Evolutionary conservation across 2,113 vertebrate species (phyloP), one percentile per base, ranked within the genome.

Genomic region (Bos indicus): DNA sequence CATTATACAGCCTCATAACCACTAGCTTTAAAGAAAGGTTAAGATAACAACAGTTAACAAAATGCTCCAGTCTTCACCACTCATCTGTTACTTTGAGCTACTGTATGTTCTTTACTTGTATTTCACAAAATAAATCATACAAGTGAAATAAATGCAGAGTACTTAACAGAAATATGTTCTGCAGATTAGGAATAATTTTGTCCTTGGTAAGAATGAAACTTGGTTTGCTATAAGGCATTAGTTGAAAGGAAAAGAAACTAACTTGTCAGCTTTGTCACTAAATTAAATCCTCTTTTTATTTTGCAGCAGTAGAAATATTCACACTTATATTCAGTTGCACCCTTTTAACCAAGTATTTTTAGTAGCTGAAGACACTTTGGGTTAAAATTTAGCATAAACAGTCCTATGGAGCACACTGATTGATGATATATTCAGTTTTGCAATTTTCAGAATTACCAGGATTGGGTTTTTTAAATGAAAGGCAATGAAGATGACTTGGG

Each of bases 381-480:
- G 40, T 59, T 92, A 93, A 96, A 95, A 90, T 26, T 92, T 91
- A 86, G 25, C 54, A 67, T 83, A 60, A 64, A 71, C 21, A 7
- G 80, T 40, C 17, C 86, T 78, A 92, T 17, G 33, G 78, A 43
- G 4, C 74, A 97, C 36, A 56, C 5, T 36, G 57, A 92, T 8
- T 54, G 12, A 87, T 57, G 28, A 91, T 52, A 26, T 54, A 52
- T 13, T 36, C 48, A 15, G 6, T 56, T 40, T 54, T 59, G 83
- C 15, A 83, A 87, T 82, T 96, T 91, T 93, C 21, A 78, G 82
- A 97, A 78, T 71, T 82, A 93, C 21, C 28, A 95, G 26, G 36
- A 91, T 6, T 83, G 62, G 36, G n/a, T 86, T 78, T 77, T 95
- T 90, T 28, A 88, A 95, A 60, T 25, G 5, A 85, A 91, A 91